Percentiles rank a stretch among this genome's conserved stretches.
Conservation (phyloP, 1,140 invertebrate genomes). For the Vanessa atalanta region DNA sequence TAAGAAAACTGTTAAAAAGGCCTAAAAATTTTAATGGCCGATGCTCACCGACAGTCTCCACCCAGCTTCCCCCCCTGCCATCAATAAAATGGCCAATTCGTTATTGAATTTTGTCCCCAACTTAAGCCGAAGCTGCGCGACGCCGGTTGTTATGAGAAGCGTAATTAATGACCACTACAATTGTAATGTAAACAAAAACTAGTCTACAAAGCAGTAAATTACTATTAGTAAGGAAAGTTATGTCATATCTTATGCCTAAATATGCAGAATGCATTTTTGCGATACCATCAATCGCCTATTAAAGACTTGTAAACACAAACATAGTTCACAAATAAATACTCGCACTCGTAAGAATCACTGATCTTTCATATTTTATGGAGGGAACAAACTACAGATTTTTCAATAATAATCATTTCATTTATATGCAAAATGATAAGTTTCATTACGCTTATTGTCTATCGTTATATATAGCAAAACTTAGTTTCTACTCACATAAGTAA, state of each 20-base stretch:
- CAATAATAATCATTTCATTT: constrained; percentile 69
- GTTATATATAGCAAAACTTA: constrained; percentile 67
- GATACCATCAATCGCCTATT: constrained; percentile 53
- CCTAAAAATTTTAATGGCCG: constrained; percentile 66
- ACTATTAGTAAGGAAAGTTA: constrained; percentile 71
- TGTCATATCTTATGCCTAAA: constrained; percentile 72
- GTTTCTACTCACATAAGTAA: constrained; percentile 79
- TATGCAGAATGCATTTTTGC: constrained; percentile 60
- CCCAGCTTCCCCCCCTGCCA: constrained; percentile 78
- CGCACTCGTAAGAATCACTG: constrained; percentile 47
- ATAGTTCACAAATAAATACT: constrained; percentile 51
- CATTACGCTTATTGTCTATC: constrained; percentile 69
- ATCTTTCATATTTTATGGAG: constrained; percentile 56
- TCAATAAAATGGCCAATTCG: constrained; percentile 82
- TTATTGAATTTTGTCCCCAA: constrained; percentile 80
- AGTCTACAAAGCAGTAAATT: constrained; percentile 56
- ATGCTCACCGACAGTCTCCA: constrained; percentile 72
- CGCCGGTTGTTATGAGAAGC: constrained; percentile 71
- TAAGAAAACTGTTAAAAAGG: constrained; percentile 39
- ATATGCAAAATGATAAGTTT: constrained; percentile 73
- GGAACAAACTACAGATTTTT: constrained; percentile 61
- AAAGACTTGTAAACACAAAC: constrained; percentile 66
- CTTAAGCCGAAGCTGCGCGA: constrained; percentile 70
- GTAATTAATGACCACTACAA: constrained; percentile 67
- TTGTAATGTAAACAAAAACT: constrained; percentile 67